A percentile compares a stretch with the other conserved stretches of the same genome.
These are phyloP conservation scores for Drymonia ruficornis DNA, from an alignment of 2,888 invertebrate genomes.

Conservation along the genomic window DNA sequence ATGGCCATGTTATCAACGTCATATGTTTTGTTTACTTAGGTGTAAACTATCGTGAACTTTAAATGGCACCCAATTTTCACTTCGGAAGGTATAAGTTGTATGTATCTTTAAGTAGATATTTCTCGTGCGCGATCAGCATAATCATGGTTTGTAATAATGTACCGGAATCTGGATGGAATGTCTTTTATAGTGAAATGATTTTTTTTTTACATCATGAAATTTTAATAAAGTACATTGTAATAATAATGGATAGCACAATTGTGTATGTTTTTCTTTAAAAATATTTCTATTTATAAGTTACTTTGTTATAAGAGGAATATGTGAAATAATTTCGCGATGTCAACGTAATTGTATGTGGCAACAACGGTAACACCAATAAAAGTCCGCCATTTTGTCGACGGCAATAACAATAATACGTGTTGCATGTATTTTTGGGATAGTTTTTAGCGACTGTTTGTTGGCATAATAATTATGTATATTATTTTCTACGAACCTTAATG, in stretches of 20 bases:
- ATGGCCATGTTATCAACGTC: too few species aligned
- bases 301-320: constrained; percentile 37
- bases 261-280: constrained; percentile 38
- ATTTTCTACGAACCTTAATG: constrained; percentile 21
- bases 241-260: constrained; percentile 51
- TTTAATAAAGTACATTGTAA: constrained; percentile 52
- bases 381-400: constrained; percentile 13
- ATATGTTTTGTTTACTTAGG: too few species aligned
- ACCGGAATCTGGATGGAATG: constrained; percentile 32
- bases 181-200: constrained; percentile 19
- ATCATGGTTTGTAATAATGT: constrained; percentile 37
- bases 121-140: constrained; percentile 37
- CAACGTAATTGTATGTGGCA: constrained; percentile 20
- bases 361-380: constrained; percentile 17
- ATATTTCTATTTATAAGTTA: constrained; percentile 39
- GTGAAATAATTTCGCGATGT: constrained; percentile 18
- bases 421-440: constrained; percentile 15
- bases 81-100: constrained; percentile 28
- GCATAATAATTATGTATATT: constrained; percentile 21
- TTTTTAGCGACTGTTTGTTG: constrained; percentile 19
- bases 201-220: constrained; percentile 32
- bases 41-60: not conserved
- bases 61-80: constrained; percentile 18
- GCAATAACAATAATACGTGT: constrained; percentile 14
- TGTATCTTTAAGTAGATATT: constrained; percentile 37